Base-by-base conservation (phyloP, 2,888 invertebrate species). In the Zeuzera pyrina region DNA sequence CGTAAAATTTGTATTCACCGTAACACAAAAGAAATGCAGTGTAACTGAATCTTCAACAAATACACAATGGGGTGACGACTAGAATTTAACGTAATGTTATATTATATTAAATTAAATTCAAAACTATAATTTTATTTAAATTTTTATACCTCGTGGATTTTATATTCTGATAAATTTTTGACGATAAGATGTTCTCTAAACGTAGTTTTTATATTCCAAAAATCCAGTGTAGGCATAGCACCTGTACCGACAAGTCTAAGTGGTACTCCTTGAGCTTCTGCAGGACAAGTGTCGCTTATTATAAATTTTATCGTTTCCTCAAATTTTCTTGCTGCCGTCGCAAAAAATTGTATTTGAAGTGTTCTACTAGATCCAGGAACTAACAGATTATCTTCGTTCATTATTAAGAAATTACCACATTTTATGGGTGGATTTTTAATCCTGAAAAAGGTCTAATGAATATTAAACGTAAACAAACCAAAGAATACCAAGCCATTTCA, bases 181-280 rank as follows among this genome's bases (percentile, higher is more conserved):
- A 87, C 84, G 35, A 89, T 73, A 12, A 85, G 71, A 47, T 87
- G 86, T 54, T 88, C 86, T 36, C 79, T 76, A 51, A 89, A 89
- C 1, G 89, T 87, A 2, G 72, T 78, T 31, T 85, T 76, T 12
- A 85, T 54, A 52, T 88, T 85, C 54, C 78, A 68, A 34, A 88
- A 84, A 50, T 88, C 85, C 33, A 89, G 52, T 5, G 62, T 64
- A 0, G 89, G 88, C 47, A 86, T 64, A n/a, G 83, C 84, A 12
- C 86, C 87, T 10, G 78, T 79, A 2, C 85, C 86, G 2, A 74
- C 69, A 3, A 89, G 49, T 22, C 46, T 73, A 1, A 88, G 47
- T 2, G 64, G 67, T 27, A 79, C 83, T 1, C 86, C 86, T 11
- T 73, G 51, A 10, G 71, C 68, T 43, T 85, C 81, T n/a, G 81